These are phyloP conservation scores for Paramuricea clavata DNA, from an alignment of 92 coral and sea anemone species.

Conservation along the genomic window DNA sequence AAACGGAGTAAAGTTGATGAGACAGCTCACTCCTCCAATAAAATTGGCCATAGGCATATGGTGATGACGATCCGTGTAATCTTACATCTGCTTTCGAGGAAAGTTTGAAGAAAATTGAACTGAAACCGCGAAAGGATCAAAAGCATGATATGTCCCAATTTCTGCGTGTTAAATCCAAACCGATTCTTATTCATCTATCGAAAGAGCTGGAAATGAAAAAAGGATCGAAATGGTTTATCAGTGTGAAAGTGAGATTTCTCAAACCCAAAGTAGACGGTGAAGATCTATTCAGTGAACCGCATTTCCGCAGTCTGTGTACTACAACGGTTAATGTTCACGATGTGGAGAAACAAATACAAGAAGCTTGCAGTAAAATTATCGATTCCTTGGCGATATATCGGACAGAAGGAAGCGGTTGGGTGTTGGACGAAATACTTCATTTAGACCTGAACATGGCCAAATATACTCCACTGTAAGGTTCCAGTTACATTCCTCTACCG, in stretches of 20 bases:
- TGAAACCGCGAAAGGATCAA: conserved; percentile 39
- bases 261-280: conserved; percentile 32
- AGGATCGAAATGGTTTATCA: conserved; percentile 42
- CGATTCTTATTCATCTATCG: background rate
- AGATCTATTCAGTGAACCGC: conserved; percentile 40
- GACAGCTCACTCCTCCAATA: too few relatives aligned
- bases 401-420: conserved; percentile 68
- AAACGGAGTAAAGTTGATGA: background rate
- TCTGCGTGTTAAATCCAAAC: conserved; percentile 31
- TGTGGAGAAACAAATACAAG: conserved; percentile 30
- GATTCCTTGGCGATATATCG: conserved; percentile 8
- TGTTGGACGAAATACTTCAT: conserved; percentile 27
- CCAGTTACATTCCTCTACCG: conserved; percentile 47
- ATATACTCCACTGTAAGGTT: conserved; percentile 56
- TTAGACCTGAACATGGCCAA: conserved; percentile 23
- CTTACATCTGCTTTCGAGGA: conserved; percentile 37
- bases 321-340: conserved; percentile 36
- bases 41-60: background rate
- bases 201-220: conserved; percentile 20
- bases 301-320: conserved; percentile 52
- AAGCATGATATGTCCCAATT: conserved; percentile 41
- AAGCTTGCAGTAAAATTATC: conserved; percentile 24
- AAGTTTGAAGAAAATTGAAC: conserved; percentile 31
- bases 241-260: background rate
- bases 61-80: conserved; percentile 28